Percentiles rank a stretch among this genome's conserved stretches.
Evolutionary conservation across 2,797 vertebrate genomes (phyloP).

Genomic region (Pseudomugil gertrudae): DNA sequence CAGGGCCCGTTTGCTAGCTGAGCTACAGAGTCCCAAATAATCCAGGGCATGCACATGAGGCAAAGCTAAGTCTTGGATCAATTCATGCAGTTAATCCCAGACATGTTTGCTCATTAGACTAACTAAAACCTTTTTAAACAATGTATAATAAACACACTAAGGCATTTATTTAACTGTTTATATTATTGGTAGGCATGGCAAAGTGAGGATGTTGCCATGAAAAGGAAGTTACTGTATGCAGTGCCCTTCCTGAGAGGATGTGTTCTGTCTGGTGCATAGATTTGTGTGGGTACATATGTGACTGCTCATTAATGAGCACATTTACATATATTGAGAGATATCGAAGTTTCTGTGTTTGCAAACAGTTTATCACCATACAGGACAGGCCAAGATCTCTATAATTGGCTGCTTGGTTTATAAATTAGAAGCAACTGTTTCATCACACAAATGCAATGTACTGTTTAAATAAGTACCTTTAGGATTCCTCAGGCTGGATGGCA

Average conservation of each 20-base stretch:
- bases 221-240: too few species aligned
- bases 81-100: constrained; percentile 13
- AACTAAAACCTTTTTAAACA: constrained; percentile 26
- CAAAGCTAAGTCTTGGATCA: constrained; percentile 19
- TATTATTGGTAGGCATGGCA: not conserved
- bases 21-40: constrained; percentile 33
- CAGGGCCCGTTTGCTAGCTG: constrained; percentile 50
- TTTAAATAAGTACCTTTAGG: not conserved
- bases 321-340: constrained; percentile 29
- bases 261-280: constrained; percentile 30
- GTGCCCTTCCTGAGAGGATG: constrained; percentile 68
- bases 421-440: too few species aligned
- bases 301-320: constrained; percentile 44
- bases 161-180: not conserved
- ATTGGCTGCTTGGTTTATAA: constrained; percentile 20
- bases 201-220: constrained; percentile 13
- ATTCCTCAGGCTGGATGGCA: not conserved
- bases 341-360: constrained; percentile 48
- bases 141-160: not conserved
- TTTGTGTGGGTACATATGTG: constrained; percentile 18
- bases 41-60: constrained; percentile 18
- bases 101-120: constrained; percentile 2
- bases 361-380: constrained; percentile 44
- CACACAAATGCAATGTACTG: too few species aligned
- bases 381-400: constrained; percentile 49